Conservation (phyloP, 2,888 invertebrate genomes). For the Muscina levida region DNA sequence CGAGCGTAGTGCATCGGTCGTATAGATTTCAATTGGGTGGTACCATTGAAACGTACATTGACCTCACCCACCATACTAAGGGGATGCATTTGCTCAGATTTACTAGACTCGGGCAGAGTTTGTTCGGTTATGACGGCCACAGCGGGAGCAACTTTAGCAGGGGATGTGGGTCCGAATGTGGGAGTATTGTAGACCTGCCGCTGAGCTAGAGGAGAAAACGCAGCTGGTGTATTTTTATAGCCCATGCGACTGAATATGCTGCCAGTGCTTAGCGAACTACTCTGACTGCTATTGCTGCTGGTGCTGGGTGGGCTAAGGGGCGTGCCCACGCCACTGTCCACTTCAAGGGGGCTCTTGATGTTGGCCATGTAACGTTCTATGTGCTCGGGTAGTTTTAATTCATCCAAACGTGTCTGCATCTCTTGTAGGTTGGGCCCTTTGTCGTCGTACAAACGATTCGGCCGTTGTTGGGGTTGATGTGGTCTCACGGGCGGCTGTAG, state of each 20-base stretch:
- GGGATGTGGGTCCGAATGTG: conserved; percentile 40
- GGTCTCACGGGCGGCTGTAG: neutral
- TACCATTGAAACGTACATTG: conserved; percentile 89
- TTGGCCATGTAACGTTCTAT: conserved; percentile 76
- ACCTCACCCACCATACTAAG: conserved; percentile 88
- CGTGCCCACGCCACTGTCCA: conserved; percentile 85
- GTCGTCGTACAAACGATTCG: conserved; percentile 74
- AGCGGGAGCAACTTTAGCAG: conserved; percentile 50
- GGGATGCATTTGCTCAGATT: conserved; percentile 83
- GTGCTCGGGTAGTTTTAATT: conserved; percentile 76
- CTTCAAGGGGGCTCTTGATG: conserved; percentile 77
- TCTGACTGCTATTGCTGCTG: conserved; percentile 71
- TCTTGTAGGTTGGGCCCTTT: conserved; percentile 69
- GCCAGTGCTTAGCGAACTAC: conserved; percentile 69
- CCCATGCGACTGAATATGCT: conserved; percentile 77
- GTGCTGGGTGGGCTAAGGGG: conserved; percentile 82
- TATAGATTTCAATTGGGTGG: conserved; percentile 89
- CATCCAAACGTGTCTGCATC: conserved; percentile 73
- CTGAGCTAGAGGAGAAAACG: conserved; percentile 73
- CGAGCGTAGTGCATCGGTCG: conserved; percentile 81
- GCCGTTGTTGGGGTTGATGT: conserved; percentile 77
- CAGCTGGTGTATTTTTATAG: conserved; percentile 74
- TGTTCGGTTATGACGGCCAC: conserved; percentile 33
- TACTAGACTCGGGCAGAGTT: neutral
- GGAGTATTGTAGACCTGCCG: conserved; percentile 68